Percentiles rank a stretch among this genome's conserved stretches.
Evolutionary conservation across 2,113 vertebrate species (phyloP).

Genomic region (Meles meles): DNA sequence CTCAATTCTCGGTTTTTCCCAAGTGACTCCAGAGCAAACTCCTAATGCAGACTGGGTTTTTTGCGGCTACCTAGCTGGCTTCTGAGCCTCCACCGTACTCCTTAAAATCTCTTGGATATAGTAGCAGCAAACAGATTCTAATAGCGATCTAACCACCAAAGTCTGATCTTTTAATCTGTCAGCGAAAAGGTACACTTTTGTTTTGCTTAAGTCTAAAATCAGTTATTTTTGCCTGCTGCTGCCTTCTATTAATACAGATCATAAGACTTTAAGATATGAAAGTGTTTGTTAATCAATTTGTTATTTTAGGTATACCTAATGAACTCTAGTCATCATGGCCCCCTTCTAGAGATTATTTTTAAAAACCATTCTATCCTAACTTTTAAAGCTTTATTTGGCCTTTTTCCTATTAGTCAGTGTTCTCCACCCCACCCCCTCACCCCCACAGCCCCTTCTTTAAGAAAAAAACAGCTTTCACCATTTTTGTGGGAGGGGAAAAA

Average conservation of each 20-base stretch:
- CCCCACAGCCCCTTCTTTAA: neutral
- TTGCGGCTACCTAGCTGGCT: neutral
- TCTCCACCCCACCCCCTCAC: too few species aligned
- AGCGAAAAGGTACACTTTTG: neutral
- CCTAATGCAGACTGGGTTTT: neutral
- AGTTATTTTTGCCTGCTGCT: neutral
- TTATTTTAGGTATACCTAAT: conserved; percentile 16
- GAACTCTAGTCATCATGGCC: neutral
- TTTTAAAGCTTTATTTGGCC: conserved; percentile 22
- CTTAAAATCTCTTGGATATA: neutral
- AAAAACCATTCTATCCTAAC: neutral
- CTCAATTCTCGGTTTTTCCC: neutral
- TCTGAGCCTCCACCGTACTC: neutral
- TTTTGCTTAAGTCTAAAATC: neutral
- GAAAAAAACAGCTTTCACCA: neutral
- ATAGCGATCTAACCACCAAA: neutral
- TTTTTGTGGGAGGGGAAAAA: neutral
- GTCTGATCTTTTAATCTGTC: neutral
- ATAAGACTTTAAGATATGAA: neutral
- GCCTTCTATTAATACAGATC: neutral
- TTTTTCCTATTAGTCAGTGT: neutral
- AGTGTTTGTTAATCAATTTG: neutral
- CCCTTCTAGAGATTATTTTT: neutral
- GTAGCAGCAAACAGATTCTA: neutral
- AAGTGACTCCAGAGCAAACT: neutral